phyloP scores from a whole-genome alignment of 2,888 invertebrate species.

The Acleris laterana region DNA sequence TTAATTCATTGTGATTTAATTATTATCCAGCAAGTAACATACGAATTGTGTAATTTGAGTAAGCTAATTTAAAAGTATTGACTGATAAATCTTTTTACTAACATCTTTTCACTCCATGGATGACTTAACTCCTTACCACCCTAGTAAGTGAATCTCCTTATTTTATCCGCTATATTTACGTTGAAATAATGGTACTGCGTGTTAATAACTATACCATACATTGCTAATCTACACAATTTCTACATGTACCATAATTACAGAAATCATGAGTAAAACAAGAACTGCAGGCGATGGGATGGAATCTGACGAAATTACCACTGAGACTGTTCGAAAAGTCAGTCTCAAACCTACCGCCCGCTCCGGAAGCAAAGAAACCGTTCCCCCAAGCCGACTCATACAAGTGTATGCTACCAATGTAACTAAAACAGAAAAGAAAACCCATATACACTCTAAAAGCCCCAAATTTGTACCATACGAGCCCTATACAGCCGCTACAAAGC shows the following conservation, averaged over 20 bases:
- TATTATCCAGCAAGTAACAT: neutral
- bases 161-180: slow-evolving; percentile 35
- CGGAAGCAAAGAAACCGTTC: slow-evolving; percentile 53
- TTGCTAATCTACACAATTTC: slow-evolving; percentile 23
- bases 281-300: slow-evolving; percentile 93
- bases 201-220: slow-evolving; percentile 24
- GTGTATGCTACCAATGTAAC: slow-evolving; percentile 86
- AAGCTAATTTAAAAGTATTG: slow-evolving; percentile 16
- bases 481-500: slow-evolving; percentile 92
- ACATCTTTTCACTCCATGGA: slow-evolving; percentile 49
- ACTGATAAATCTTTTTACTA: neutral
- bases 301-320: slow-evolving; percentile 70
- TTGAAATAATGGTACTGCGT: slow-evolving; percentile 40
- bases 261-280: slow-evolving; percentile 76
- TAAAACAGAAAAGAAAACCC: slow-evolving; percentile 80
- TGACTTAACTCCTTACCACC: slow-evolving; percentile 52
- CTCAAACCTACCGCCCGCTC: slow-evolving; percentile 42
- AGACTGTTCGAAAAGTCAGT: slow-evolving; percentile 48
- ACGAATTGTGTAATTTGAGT: slow-evolving; percentile 3
- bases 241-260: slow-evolving; percentile 48
- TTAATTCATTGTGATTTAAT: neutral
- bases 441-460: slow-evolving; percentile 86
- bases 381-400: slow-evolving; percentile 67
- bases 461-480: slow-evolving; percentile 96
- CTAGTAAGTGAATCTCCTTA: slow-evolving; percentile 56